These are phyloP conservation scores for Temnopleurus reevesii DNA, from an alignment of 53 echinoderm and acorn worm genomes.

Conservation along the genomic window DNA sequence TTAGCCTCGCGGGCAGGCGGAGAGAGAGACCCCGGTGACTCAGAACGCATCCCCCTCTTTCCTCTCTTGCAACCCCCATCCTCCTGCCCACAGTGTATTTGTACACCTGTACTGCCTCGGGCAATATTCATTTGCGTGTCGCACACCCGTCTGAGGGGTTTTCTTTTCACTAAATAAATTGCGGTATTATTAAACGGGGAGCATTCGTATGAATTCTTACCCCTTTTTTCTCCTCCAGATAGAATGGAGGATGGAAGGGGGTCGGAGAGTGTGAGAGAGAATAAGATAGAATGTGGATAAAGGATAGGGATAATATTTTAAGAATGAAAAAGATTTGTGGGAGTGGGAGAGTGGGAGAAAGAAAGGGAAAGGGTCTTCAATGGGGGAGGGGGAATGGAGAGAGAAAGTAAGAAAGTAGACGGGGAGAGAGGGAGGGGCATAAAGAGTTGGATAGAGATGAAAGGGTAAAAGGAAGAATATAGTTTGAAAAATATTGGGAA, in stretches of 20 bases:
- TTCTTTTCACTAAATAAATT: slow-evolving; percentile 47
- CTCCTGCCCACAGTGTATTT: slow-evolving; percentile 48
- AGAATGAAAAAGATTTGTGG: no score
- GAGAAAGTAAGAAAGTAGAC: neutral
- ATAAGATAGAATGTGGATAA: neutral
- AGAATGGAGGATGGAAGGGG: neutral
- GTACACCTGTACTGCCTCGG: slow-evolving; percentile 53
- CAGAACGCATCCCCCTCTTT: neutral
- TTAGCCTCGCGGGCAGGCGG: neutral
- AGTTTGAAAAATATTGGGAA: no score
- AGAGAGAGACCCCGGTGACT: neutral
- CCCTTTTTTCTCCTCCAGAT: slow-evolving; percentile 1
- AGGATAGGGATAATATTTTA: no score
- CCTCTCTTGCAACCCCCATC: slow-evolving; percentile 1
- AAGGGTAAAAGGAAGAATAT: no score
- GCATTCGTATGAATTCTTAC: slow-evolving; percentile 35
- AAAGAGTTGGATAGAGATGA: no score
- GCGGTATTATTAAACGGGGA: slow-evolving; percentile 34
- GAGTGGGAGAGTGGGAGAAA: neutral
- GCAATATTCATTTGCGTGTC: slow-evolving; percentile 48
- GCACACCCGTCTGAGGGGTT: slow-evolving; percentile 41
- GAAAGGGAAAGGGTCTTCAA: no score
- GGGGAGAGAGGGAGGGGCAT: neutral
- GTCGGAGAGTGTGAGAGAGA: neutral
- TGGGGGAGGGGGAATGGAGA: neutral